Conservation (phyloP, 2,888 invertebrate genomes). For the Lapara coniferarum region DNA sequence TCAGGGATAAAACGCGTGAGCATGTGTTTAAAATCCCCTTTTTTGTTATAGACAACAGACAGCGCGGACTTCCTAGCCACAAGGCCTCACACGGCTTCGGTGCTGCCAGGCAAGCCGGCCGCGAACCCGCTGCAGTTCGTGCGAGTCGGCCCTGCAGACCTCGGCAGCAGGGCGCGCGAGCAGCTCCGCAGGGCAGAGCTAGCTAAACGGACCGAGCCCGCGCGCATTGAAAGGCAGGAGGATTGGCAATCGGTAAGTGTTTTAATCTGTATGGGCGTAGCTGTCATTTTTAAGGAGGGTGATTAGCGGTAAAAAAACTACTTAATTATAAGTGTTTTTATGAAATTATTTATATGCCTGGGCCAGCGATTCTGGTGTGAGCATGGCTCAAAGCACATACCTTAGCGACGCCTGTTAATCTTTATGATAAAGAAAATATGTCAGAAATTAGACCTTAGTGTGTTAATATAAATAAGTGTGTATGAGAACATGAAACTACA, state of each 20-base stretch:
- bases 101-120: constrained; percentile 91
- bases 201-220: constrained; percentile 91
- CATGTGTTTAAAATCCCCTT: not conserved
- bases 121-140: constrained; percentile 95
- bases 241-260: constrained; percentile 94
- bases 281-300: no score
- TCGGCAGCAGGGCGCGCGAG: constrained; percentile 92
- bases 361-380: no score
- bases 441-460: no score
- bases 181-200: constrained; percentile 93
- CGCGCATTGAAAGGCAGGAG: constrained; percentile 92
- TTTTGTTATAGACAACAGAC: constrained; percentile 71
- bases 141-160: constrained; percentile 93
- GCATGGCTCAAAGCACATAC: no score
- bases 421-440: no score
- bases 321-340: no score
- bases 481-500: no score
- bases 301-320: no score
- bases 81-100: constrained; percentile 83
- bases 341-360: no score
- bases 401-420: no score
- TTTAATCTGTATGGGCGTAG: not conserved
- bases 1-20: no score
- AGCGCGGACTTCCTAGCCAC: constrained; percentile 80
- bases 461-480: no score